phyloP scores from a whole-genome alignment of 2,888 invertebrate species.

The Liposcelis brunnea region DNA sequence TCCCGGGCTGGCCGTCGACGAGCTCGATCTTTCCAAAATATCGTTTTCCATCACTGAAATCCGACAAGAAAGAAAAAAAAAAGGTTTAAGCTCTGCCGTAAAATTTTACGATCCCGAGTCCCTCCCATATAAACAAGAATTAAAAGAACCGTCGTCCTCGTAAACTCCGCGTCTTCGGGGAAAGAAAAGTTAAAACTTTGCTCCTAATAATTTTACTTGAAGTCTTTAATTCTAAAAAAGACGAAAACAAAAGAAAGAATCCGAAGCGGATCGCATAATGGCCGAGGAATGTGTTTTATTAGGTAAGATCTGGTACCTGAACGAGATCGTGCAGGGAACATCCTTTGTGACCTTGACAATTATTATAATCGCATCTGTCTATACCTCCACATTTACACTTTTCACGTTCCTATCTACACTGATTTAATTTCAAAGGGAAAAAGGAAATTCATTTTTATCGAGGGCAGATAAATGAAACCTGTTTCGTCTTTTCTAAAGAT shows the following conservation, averaged over 20 bases:
- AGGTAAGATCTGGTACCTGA: too few relatives aligned
- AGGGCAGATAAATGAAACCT: too few relatives aligned
- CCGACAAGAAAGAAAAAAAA: slow-evolving; percentile 18
- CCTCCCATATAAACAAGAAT: slow-evolving; percentile 11
- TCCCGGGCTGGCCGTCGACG: slow-evolving; percentile 13
- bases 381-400: slow-evolving; percentile 23
- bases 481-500: too few relatives aligned
- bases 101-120: slow-evolving; percentile 15
- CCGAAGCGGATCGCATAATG: too few relatives aligned
- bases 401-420: slow-evolving; percentile 25
- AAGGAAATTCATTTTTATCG: too few relatives aligned
- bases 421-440: too few relatives aligned
- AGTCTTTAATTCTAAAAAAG: not conserved
- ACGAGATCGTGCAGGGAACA: too few relatives aligned
- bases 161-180: too few relatives aligned
- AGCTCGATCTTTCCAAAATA: slow-evolving; percentile 16
- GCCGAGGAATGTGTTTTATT: too few relatives aligned
- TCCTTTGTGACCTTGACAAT: too few relatives aligned
- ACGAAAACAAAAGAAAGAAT: not conserved
- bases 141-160: slow-evolving; percentile 9
- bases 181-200: not conserved
- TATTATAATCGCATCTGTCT: too few relatives aligned
- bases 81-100: slow-evolving; percentile 14
- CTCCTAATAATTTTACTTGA: not conserved
- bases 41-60: slow-evolving; percentile 33